Conservation (phyloP, 92 coral and sea anemone genomes). For the Umimayanthus chanpuru region DNA sequence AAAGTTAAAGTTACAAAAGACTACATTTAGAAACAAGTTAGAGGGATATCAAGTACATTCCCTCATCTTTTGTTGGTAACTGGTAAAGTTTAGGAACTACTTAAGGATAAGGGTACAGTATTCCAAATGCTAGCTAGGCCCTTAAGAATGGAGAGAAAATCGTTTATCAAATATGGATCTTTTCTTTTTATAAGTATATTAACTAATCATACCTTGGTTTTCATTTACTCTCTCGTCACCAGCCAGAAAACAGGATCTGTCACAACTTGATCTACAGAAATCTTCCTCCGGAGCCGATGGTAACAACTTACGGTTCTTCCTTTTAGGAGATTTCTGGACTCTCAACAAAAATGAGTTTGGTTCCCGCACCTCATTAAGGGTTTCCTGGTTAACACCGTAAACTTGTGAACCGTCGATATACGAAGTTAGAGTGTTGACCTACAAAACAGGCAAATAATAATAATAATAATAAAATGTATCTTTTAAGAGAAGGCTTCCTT, state of each 20-base stretch:
- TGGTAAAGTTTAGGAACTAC: too few relatives aligned
- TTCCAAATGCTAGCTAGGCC: too few relatives aligned
- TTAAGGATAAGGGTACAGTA: too few relatives aligned
- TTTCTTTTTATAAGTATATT: too few relatives aligned
- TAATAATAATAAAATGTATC: too few relatives aligned
- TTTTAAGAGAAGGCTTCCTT: too few relatives aligned
- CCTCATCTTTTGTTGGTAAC: too few relatives aligned
- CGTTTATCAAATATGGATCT: too few relatives aligned
- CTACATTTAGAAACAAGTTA: too few relatives aligned
- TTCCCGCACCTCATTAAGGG: background rate
- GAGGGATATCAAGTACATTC: too few relatives aligned
- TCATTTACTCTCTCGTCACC: constrained; percentile 3
- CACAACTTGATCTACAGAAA: background rate
- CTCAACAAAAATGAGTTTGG: background rate
- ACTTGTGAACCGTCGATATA: constrained; percentile 7
- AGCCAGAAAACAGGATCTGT: background rate
- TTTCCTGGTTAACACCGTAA: background rate
- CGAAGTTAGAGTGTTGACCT: constrained; percentile 4
- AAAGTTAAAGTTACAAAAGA: too few relatives aligned
- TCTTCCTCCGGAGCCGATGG: background rate
- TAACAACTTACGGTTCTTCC: background rate
- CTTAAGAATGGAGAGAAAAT: too few relatives aligned
- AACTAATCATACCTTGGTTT: background rate
- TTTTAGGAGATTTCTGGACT: background rate
- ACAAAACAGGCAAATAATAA: background rate